phyloP scores from a whole-genome alignment of 2,888 invertebrate species.

The Euspilapteryx auroguttella region DNA sequence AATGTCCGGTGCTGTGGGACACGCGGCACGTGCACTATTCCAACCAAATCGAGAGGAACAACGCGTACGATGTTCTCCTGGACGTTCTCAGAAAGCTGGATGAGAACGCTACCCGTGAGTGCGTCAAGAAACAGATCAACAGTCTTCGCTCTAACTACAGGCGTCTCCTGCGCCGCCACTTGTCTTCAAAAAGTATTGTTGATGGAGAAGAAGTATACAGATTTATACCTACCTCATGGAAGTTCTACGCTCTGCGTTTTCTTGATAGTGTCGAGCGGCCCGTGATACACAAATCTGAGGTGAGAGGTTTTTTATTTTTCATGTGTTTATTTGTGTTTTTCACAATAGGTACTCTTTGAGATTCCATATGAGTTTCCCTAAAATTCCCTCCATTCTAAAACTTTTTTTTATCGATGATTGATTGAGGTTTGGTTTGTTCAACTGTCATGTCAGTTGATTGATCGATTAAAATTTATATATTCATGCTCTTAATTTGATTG shows the following conservation, averaged over 20 bases:
- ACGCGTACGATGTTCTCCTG: constrained; percentile 13
- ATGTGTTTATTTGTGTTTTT: too few relatives aligned
- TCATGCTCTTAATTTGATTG: too few relatives aligned
- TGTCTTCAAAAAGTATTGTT: constrained; percentile 12
- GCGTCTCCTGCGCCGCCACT: constrained; percentile 14
- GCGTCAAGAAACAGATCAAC: constrained; percentile 19
- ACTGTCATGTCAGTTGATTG: too few relatives aligned
- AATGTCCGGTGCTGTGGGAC: constrained; percentile 16
- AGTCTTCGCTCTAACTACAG: constrained; percentile 17
- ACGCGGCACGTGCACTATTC: constrained; percentile 14
- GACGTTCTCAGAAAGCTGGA: constrained; percentile 13
- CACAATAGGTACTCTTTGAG: too few relatives aligned
- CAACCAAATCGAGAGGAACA: constrained; percentile 16
- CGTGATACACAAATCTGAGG: too few relatives aligned
- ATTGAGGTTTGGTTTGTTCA: too few relatives aligned
- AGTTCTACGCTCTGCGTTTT: constrained; percentile 16
- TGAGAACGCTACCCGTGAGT: constrained; percentile 12
- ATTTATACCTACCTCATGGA: constrained; percentile 14
- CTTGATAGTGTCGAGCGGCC: too few relatives aligned
- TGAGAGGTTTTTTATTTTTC: too few relatives aligned
- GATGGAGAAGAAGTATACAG: constrained; percentile 15
- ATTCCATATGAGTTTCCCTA: too few relatives aligned
- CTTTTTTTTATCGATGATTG: too few relatives aligned
- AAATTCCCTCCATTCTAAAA: too few relatives aligned
- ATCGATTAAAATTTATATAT: too few relatives aligned